Evolutionary conservation across 2,888 invertebrate genomes (phyloP).

Genomic region (Ryuthela nishihirai): DNA sequence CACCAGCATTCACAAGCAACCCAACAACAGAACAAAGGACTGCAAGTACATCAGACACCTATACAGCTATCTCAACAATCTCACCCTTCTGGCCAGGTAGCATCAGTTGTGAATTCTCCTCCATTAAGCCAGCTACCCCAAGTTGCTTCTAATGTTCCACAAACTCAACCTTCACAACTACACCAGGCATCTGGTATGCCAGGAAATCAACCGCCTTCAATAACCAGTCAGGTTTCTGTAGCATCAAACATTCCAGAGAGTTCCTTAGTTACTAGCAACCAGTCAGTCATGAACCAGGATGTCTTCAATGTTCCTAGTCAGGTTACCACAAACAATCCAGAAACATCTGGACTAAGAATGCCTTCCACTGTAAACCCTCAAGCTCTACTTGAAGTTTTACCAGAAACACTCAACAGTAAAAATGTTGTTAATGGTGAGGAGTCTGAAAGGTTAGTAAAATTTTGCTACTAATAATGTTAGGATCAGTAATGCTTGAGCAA

Average conservation of each 20-base stretch:
- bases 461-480: background rate
- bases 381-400: slow-evolving; percentile 17
- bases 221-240: slow-evolving; percentile 7
- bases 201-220: background rate
- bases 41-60: no score
- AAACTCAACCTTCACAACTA: slow-evolving; percentile 6
- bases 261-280: background rate
- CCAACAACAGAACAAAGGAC: no score
- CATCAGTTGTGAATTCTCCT: no score
- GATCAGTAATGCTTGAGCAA: no score
- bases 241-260: slow-evolving; percentile 23
- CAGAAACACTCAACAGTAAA: slow-evolving; percentile 20
- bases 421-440: slow-evolving; percentile 33
- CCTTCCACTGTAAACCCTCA: slow-evolving; percentile 19
- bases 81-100: no score
- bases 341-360: slow-evolving; percentile 19
- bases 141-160: background rate
- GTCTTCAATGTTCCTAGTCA: slow-evolving; percentile 32
- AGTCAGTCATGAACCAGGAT: slow-evolving; percentile 11
- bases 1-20: slow-evolving; percentile 14
- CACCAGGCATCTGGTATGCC: background rate
- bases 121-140: no score
- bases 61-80: no score
- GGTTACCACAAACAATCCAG: slow-evolving; percentile 18
- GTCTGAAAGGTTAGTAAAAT: slow-evolving; percentile 29